Evolutionary conservation across 1,140 invertebrate genomes (phyloP).

Genomic region (Ptiloglossa arizonensis): DNA sequence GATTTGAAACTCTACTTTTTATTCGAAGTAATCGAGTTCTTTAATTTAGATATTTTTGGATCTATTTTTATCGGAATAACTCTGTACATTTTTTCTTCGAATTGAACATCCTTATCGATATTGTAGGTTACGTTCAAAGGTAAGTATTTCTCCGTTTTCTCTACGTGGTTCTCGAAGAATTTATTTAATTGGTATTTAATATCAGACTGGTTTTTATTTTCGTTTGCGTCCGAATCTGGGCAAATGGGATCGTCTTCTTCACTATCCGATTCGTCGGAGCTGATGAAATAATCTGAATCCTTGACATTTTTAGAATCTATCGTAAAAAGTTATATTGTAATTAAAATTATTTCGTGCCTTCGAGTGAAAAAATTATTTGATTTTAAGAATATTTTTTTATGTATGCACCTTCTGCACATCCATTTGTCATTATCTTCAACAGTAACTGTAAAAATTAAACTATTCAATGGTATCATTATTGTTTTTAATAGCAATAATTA

Average conservation of each 20-base stretch:
- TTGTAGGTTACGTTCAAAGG: not conserved
- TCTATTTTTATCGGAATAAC: constrained; percentile 42
- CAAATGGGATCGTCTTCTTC: not conserved
- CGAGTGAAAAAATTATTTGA: no score
- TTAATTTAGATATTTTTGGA: not conserved
- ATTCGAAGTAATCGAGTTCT: accelerated
- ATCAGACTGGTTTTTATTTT: not conserved
- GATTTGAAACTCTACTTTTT: not conserved
- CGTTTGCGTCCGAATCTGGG: not conserved
- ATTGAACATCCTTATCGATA: not conserved
- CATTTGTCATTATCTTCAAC: constrained; percentile 51
- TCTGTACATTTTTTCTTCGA: constrained; percentile 52
- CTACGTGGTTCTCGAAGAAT: constrained; percentile 2
- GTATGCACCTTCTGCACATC: constrained; percentile 17
- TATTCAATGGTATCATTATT: not conserved
- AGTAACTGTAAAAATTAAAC: constrained; percentile 29
- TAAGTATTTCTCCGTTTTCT: not conserved
- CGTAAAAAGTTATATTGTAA: not conserved
- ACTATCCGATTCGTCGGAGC: constrained; percentile 7
- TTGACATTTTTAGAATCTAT: not conserved
- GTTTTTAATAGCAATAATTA: not conserved
- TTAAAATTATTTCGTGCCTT: not conserved
- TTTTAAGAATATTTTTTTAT: not conserved
- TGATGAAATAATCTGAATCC: not conserved
- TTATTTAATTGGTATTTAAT: not conserved